Evolutionary conservation across 2,113 vertebrate species (phyloP).

Genomic region (Pogona vitticeps): DNA sequence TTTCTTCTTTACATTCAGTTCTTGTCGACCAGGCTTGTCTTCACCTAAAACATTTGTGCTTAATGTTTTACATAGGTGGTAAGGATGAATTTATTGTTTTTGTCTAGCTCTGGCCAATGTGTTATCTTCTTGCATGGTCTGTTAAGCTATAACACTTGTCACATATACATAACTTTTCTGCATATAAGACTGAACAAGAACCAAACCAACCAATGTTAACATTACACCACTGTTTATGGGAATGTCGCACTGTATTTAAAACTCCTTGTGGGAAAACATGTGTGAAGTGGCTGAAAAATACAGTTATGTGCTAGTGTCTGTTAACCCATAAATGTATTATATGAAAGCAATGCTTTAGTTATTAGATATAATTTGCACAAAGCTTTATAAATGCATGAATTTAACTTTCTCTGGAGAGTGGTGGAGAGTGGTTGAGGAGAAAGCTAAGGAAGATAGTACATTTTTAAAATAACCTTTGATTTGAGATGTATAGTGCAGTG

Average conservation of each 20-base stretch:
- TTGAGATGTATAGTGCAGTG: not conserved
- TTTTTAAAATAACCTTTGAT: not conserved
- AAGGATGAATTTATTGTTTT: conserved; percentile 76
- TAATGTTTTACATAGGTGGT: conserved; percentile 91
- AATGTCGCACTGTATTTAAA: conserved; percentile 83
- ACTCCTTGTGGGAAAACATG: conserved; percentile 61
- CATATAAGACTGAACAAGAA: conserved; percentile 59
- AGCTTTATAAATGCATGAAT: conserved; percentile 37
- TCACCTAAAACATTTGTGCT: conserved; percentile 89
- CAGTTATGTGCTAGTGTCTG: conserved; percentile 50
- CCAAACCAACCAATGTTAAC: conserved; percentile 72
- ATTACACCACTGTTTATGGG: conserved; percentile 80
- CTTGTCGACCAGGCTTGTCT: conserved; percentile 81
- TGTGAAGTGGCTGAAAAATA: conserved; percentile 63
- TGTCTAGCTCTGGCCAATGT: conserved; percentile 66
- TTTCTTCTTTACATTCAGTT: conserved; percentile 87
- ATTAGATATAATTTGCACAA: conserved; percentile 26
- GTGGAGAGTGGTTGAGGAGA: not conserved
- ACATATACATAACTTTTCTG: conserved; percentile 62
- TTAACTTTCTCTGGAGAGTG: not conserved
- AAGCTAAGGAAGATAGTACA: not conserved
- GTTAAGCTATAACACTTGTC: conserved; percentile 63
- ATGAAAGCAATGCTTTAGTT: conserved; percentile 28
- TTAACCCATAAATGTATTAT: conserved; percentile 46
- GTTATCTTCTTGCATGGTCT: conserved; percentile 70